Base-by-base conservation (phyloP, 2,888 invertebrate species). In the Volucella zonaria region DNA sequence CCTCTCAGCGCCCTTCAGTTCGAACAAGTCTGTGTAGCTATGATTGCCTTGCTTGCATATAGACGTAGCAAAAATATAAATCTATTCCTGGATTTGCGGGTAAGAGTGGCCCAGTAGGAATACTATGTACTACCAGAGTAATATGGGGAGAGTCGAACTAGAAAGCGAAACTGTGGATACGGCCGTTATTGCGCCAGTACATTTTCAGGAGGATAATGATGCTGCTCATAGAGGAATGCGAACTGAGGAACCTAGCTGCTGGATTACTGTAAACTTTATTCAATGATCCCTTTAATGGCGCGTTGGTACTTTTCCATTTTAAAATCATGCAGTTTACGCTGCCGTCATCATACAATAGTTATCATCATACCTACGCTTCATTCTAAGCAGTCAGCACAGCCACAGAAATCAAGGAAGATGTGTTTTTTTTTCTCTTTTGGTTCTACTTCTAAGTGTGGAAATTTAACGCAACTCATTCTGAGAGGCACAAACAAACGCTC, bases 271-370 rank as follows among this genome's bases (percentile, higher is more conserved):
- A 73, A 81, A 85, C 75, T 76, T 81, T 73, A 85, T 81, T 85
- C 85, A 85, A 85, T 80, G 76, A 81, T 76, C 76, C 76, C 66
- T 81, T 85, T 80, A 81, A 85, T 85, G 76, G 85, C 3, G 52
- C 76, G 62, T 38, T 59, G 81, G 71, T 85, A 68, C 76, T 81
- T 73, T 81, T 85, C 83, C 80, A 85, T 80, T 85, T 83, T 73
- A 49, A 76, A 85, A 77, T 68, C 76, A 77, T 76, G 23, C 68
- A 76, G 61, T 75, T 40, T 52, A 43, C 42, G 59, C 15, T 59
- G 67, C 70, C 61, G 61, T 62, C 38, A 14, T 62, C 23, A 58
- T 51, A 31, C 6, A 0, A 31, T 31, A 18, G 42, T 10, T 40
- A 64, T 62, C 54, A 68, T 42, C n/a, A 40, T 10, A 15, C 18